A percentile compares a stretch with the other conserved stretches of the same genome.
These are phyloP conservation scores for Xiphorhynchus elegans DNA, from an alignment of 2,113 vertebrate genomes.

Conservation along the genomic window DNA sequence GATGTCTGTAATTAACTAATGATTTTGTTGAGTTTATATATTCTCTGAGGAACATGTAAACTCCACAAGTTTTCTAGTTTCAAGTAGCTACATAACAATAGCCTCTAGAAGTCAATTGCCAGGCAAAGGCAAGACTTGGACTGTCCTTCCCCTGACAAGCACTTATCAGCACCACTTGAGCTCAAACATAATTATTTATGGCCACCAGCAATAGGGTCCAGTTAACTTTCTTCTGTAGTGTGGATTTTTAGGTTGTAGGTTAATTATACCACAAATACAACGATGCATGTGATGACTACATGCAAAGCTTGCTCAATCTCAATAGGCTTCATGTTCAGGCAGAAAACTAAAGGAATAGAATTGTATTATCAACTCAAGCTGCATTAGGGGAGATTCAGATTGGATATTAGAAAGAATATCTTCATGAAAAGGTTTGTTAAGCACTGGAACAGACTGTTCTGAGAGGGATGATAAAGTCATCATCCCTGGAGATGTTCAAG, in stretches of 20 bases:
- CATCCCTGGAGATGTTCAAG: background rate
- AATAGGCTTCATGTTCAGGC: background rate
- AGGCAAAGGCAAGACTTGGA: background rate
- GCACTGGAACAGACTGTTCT: background rate
- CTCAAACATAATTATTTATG: background rate
- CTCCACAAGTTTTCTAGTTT: background rate
- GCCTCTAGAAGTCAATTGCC: background rate
- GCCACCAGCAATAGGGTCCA: background rate
- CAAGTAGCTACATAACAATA: background rate
- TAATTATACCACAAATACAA: background rate
- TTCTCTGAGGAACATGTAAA: background rate
- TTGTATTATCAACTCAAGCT: background rate
- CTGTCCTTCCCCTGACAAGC: background rate
- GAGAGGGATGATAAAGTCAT: no score
- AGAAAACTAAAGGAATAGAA: background rate
- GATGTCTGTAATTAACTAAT: slow-evolving; percentile 3
- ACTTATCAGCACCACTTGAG: rapidly evolving
- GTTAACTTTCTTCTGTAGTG: background rate
- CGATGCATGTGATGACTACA: background rate
- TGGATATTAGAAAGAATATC: background rate
- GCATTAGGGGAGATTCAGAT: background rate
- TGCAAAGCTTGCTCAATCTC: background rate
- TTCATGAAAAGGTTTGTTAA: background rate
- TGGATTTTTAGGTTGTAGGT: background rate
- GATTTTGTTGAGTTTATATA: background rate